Evolutionary conservation across 2,888 invertebrate genomes (phyloP), one percentile per base, ranked within the genome.

Genomic region (Drosophila colorata): DNA sequence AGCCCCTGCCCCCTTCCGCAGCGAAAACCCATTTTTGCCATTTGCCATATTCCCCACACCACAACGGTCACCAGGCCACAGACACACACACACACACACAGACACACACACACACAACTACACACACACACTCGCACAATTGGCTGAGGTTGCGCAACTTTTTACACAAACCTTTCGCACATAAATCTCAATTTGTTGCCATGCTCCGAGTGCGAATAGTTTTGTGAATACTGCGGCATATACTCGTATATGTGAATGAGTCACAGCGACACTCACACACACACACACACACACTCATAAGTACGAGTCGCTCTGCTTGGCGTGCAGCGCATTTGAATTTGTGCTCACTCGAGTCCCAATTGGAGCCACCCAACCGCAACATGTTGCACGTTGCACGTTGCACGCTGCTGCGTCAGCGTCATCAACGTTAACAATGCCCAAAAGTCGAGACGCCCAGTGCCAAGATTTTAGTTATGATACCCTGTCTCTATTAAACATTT

Each of bases 121-220:
- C 41, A 33, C 43, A 46, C 59, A 49, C 60, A 58, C 31, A 33
- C 28, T 53, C 11, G 14, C 43, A 25, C 69, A 80, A 83, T 83
- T 80, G 83, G 80, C 80, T 83, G 78, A 80, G 80, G 84, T 81
- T 74, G 74, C 65, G 60, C 70, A 74, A 74, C 70, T 74, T 74
- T 74, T 73, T 82, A 65, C 71, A 76, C 73, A 84, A 81, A 70
- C 69, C 80, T 77, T 78, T 87, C 67, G 78, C 86, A 84, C 76
- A 83, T 83, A 83, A 83, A 83, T 83, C 83, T 83, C 85, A 83
- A 83, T 83, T 83, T 83, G 83, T 79, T 79, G 87, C 84, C 77
- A 80, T 80, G 80, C 81, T 69, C 57, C 51, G 67, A 78, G 81
- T 87, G 83, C 79, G 87, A 83, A 82, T 86, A 83, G 87, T 86